Evolutionary conservation across 2,888 invertebrate genomes (phyloP).

Genomic region (Phyllotreta cruciferae): DNA sequence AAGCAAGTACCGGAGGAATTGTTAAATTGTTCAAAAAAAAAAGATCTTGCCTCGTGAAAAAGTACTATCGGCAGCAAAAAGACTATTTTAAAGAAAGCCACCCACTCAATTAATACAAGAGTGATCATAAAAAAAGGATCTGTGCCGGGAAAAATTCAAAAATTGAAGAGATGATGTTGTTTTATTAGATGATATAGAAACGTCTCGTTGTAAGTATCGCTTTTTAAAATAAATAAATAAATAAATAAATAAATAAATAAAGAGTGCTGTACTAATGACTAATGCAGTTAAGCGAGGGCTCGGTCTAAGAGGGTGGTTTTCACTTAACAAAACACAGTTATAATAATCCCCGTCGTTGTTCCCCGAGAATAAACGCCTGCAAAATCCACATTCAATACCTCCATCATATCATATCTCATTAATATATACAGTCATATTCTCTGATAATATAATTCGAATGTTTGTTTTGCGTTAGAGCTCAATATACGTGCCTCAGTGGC

Average conservation of each 20-base stretch:
- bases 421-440: constrained; percentile 57
- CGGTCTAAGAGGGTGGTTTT: constrained; percentile 37
- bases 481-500: constrained; percentile 33
- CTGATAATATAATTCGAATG: constrained; percentile 60
- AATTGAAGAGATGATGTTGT: not conserved
- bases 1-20: too few species aligned
- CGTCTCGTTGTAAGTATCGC: constrained; percentile 6
- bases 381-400: constrained; percentile 53
- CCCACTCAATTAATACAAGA: too few species aligned
- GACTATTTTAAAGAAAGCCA: too few species aligned
- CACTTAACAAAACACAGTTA: constrained; percentile 54
- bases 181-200: not conserved
- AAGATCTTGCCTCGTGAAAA: too few species aligned
- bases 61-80: too few species aligned
- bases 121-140: too few species aligned
- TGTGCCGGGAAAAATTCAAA: constrained; percentile 1
- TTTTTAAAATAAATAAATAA: constrained; percentile 39
- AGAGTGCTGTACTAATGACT: not conserved
- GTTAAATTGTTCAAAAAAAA: too few species aligned
- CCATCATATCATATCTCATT: constrained; percentile 53
- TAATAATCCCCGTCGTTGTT: constrained; percentile 52
- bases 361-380: constrained; percentile 49
- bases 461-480: constrained; percentile 56
- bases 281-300: constrained; percentile 34
- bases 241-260: constrained; percentile 30